Conservation (phyloP, 2,797 vertebrate species). For the Aplochiton taeniatus region DNA sequence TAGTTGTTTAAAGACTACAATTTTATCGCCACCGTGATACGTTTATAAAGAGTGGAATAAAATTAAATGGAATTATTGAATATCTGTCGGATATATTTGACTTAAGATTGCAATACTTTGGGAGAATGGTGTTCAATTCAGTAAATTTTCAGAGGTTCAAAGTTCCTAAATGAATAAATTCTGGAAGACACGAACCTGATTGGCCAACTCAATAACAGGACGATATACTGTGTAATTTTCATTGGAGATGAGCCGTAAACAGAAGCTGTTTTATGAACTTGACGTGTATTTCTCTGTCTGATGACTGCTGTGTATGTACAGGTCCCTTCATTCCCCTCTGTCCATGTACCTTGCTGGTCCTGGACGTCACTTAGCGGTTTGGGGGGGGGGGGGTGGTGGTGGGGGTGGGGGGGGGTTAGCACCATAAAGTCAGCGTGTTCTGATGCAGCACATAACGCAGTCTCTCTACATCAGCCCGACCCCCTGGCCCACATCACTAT, state of each 20-base stretch:
- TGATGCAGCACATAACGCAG: constrained; percentile 29
- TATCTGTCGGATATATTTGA: constrained; percentile 34
- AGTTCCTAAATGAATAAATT: no score
- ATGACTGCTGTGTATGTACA: background rate
- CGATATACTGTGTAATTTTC: no score
- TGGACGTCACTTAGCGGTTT: constrained; percentile 58
- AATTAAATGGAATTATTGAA: constrained; percentile 48
- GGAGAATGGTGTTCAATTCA: no score
- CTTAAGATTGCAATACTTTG: background rate
- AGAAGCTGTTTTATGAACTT: no score
- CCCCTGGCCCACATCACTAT: constrained; percentile 63
- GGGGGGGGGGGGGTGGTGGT: constrained; percentile 46
- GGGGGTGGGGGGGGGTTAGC: constrained; percentile 42
- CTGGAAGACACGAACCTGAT: no score
- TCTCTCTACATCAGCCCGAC: constrained; percentile 44
- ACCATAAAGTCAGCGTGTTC: constrained; percentile 53
- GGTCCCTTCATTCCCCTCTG: constrained; percentile 5
- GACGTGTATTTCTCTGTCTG: no score
- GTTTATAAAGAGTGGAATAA: constrained; percentile 67
- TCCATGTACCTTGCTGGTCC: constrained; percentile 31
- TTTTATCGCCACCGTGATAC: constrained; percentile 49
- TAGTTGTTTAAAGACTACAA: constrained; percentile 31
- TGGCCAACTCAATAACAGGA: no score
- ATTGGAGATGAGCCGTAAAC: no score
- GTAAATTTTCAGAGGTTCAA: no score